Evolutionary conservation across 2,113 vertebrate genomes (phyloP).

Genomic region (Miniopterus natalensis): DNA sequence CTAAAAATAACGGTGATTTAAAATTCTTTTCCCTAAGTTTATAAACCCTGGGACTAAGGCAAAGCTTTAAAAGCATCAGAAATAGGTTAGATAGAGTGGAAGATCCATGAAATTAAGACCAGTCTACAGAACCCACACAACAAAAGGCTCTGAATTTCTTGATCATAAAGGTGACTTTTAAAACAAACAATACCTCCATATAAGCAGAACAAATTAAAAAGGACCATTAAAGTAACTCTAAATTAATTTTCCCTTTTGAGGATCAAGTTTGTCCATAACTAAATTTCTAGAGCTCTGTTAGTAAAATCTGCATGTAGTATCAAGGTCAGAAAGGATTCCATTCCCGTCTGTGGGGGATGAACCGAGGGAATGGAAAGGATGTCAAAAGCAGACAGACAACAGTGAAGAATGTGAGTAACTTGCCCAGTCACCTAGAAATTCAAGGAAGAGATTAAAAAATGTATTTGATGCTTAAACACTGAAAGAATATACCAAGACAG

Average conservation of each 20-base stretch:
- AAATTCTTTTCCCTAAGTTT: neutral
- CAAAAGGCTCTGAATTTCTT: neutral
- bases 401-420: slow-evolving; percentile 8
- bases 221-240: neutral
- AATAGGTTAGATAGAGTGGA: neutral
- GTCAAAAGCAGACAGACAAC: neutral
- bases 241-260: slow-evolving; percentile 16
- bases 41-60: neutral
- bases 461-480: neutral
- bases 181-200: neutral
- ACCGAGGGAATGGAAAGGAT: neutral
- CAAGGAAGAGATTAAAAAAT: neutral
- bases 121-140: neutral
- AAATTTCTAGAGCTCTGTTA: slow-evolving; percentile 24
- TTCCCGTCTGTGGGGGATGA: neutral
- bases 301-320: neutral
- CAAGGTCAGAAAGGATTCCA: neutral
- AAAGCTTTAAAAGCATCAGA: slow-evolving; percentile 33
- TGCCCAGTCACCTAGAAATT: slow-evolving; percentile 30
- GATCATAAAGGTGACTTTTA: neutral
- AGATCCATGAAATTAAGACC: slow-evolving; percentile 9
- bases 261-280: neutral
- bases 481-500: neutral
- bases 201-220: neutral
- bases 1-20: slow-evolving; percentile 42